Evolutionary conservation across 1,140 invertebrate species (phyloP).

Genomic region (Cotesia chilonis): DNA sequence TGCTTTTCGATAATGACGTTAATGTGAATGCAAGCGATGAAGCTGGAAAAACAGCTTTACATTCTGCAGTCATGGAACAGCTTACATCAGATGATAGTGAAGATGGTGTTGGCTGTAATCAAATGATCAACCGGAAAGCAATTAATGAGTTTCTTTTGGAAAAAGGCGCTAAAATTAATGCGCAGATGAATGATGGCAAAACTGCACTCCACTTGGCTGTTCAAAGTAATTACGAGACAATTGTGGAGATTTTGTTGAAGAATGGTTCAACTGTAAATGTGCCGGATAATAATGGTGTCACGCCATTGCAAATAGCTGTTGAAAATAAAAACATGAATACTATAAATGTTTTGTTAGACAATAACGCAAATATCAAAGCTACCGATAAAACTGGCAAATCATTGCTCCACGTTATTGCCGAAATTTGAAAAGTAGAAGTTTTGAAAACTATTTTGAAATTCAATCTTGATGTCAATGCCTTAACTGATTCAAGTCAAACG

Average conservation of each 20-base stretch:
- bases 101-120: too few relatives aligned
- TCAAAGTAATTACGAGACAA: neutral
- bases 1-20: too few relatives aligned
- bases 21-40: too few relatives aligned
- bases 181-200: slow-evolving; percentile 22
- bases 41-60: too few relatives aligned
- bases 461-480: too few relatives aligned
- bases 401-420: neutral
- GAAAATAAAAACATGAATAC: neutral
- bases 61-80: too few relatives aligned
- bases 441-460: too few relatives aligned
- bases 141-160: slow-evolving; percentile 30
- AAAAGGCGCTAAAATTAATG: slow-evolving; percentile 21
- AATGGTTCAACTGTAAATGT: neutral
- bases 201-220: slow-evolving; percentile 14
- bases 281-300: neutral
- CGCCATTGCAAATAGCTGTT: neutral
- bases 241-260: slow-evolving; percentile 8
- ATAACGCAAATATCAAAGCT: neutral
- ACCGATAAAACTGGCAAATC: neutral
- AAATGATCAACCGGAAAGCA: too few relatives aligned
- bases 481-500: too few relatives aligned
- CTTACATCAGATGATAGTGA: too few relatives aligned
- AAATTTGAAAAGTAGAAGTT: neutral
- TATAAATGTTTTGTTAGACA: neutral